Percentiles rank a stretch among this genome's conserved stretches.
These are phyloP conservation scores for Lophius americanus DNA, from an alignment of 2,797 vertebrate genomes.

Conservation along the genomic window DNA sequence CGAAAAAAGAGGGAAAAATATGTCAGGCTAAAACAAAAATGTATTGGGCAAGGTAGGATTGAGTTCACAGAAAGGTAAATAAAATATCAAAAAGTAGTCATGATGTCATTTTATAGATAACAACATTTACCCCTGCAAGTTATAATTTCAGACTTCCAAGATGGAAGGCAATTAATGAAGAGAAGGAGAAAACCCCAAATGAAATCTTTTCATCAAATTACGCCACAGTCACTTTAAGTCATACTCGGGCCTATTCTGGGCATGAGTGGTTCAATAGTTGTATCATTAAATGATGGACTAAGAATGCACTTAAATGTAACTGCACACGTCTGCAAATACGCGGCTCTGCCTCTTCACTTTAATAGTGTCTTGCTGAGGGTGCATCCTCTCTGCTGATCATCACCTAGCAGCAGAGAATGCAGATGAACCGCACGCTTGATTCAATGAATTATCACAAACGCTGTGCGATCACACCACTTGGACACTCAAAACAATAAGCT, in stretches of 20 bases:
- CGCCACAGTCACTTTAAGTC: too few relatives aligned
- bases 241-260: neutral
- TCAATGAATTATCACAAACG: slow-evolving; percentile 35
- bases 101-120: too few relatives aligned
- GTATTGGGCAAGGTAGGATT: too few relatives aligned
- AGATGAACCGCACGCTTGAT: slow-evolving; percentile 48
- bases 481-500: too few relatives aligned
- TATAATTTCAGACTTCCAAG: too few relatives aligned
- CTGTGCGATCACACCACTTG: slow-evolving; percentile 16
- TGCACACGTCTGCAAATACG: slow-evolving; percentile 1
- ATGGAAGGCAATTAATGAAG: too few relatives aligned
- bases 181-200: too few relatives aligned
- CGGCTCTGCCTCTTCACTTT: slow-evolving; percentile 5
- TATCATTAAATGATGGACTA: neutral
- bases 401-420: slow-evolving; percentile 34
- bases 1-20: neutral
- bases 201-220: too few relatives aligned
- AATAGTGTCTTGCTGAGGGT: slow-evolving; percentile 33
- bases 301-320: neutral
- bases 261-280: neutral
- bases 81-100: too few relatives aligned
- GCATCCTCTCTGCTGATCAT: slow-evolving; percentile 39
- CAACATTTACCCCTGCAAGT: too few relatives aligned
- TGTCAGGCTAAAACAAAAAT: too few relatives aligned
- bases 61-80: too few relatives aligned